Evolutionary conservation across 2,888 invertebrate genomes (phyloP).

Genomic region (Scelioninae gen. 1): DNA sequence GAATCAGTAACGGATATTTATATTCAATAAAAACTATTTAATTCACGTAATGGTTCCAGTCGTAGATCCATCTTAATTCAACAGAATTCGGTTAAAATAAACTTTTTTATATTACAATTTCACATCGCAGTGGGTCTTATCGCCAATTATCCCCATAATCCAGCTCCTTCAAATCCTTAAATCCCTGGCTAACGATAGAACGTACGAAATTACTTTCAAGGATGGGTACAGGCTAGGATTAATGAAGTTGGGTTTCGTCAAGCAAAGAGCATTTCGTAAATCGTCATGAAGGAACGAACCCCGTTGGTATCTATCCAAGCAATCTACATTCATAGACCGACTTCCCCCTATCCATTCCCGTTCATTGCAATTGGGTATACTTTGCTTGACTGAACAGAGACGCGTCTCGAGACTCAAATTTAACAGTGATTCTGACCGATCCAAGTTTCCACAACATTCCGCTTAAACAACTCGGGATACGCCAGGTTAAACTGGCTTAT

Average conservation of each 20-base stretch:
- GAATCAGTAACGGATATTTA: neutral
- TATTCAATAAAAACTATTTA: neutral
- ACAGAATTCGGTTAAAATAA: constrained; percentile 39
- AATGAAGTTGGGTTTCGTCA: constrained; percentile 70
- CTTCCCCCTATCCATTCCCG: constrained; percentile 54
- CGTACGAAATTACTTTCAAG: constrained; percentile 60
- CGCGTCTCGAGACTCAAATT: constrained; percentile 49
- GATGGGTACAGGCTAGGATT: constrained; percentile 60
- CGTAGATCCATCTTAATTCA: constrained; percentile 23
- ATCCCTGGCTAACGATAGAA: constrained; percentile 60
- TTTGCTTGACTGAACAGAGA: constrained; percentile 58
- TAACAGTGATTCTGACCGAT: constrained; percentile 59
- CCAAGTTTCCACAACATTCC: constrained; percentile 51
- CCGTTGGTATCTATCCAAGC: constrained; percentile 55
- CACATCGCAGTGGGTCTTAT: constrained; percentile 46
- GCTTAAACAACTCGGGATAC: constrained; percentile 31
- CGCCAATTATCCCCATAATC: constrained; percentile 67
- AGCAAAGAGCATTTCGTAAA: constrained; percentile 69
- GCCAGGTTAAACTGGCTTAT: neutral
- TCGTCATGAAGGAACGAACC: constrained; percentile 62
- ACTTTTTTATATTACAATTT: constrained; percentile 45
- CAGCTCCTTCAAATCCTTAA: constrained; percentile 64
- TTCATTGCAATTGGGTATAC: constrained; percentile 61
- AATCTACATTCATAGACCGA: constrained; percentile 67
- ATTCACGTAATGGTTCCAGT: neutral